Evolutionary conservation across 1,140 invertebrate genomes (phyloP).

Genomic region (Octopus sinensis): DNA sequence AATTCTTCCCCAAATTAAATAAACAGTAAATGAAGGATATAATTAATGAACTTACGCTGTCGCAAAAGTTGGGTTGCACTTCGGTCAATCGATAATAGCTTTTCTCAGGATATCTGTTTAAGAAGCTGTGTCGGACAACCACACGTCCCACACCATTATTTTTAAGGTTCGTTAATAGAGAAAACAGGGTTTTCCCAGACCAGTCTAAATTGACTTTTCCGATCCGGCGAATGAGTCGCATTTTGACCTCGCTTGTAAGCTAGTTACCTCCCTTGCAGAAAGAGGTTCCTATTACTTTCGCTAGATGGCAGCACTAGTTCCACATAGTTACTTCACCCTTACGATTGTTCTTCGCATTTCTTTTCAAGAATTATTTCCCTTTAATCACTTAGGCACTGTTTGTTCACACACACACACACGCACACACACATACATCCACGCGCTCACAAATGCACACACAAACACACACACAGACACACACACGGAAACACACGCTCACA

Average conservation of each 20-base stretch:
- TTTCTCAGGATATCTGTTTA: conserved; percentile 38
- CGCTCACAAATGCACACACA: no score
- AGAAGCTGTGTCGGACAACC: conserved; percentile 33
- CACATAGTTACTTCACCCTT: no score
- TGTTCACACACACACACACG: no score
- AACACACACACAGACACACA: no score
- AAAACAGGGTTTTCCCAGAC: conserved; percentile 38
- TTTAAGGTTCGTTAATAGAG: conserved; percentile 40
- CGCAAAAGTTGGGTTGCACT: conserved; percentile 37
- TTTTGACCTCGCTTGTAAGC: background rate
- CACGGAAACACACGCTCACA: no score
- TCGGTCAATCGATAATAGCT: conserved; percentile 39
- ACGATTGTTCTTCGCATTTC: no score
- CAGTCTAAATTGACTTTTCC: background rate
- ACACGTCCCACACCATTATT: conserved; percentile 42
- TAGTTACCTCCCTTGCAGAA: background rate
- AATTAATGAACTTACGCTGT: conserved; percentile 25
- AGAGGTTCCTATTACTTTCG: no score
- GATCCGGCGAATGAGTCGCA: background rate
- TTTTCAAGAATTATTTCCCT: no score
- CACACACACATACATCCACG: no score
- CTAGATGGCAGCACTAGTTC: no score
- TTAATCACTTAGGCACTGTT: no score
- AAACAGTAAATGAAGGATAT: background rate
- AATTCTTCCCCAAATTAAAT: no score